A percentile compares a stretch with the other conserved stretches of the same genome.
phyloP scores from a whole-genome alignment of 92 coral and sea anemone genomes.

The Epizoanthus rinbou region DNA sequence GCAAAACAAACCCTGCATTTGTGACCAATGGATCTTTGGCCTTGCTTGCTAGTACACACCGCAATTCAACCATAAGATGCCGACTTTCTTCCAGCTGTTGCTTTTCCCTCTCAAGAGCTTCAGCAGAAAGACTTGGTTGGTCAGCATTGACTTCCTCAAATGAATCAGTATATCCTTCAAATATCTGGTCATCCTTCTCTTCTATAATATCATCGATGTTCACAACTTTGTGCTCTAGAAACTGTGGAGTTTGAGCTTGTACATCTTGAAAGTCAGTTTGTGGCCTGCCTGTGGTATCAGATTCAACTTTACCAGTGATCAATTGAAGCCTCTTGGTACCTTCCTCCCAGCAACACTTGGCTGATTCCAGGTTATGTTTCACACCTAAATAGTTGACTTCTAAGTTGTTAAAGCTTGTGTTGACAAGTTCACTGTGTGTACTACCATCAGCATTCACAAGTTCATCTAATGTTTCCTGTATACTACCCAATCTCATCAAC shows the following conservation, averaged over 20 bases:
- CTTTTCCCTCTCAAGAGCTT: constrained; percentile 72
- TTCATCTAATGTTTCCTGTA: constrained; percentile 48
- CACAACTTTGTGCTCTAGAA: neutral
- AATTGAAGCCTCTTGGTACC: constrained; percentile 54
- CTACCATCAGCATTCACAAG: constrained; percentile 38
- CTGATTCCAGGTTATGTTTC: constrained; percentile 71
- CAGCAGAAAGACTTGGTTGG: constrained; percentile 48
- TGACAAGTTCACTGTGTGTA: neutral
- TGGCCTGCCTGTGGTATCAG: neutral
- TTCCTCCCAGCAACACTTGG: constrained; percentile 82
- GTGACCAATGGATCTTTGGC: constrained; percentile 82
- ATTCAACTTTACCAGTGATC: constrained; percentile 28
- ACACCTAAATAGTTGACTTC: constrained; percentile 51
- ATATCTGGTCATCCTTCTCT: constrained; percentile 70
- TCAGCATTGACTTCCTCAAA: constrained; percentile 42
- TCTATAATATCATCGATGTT: constrained; percentile 6
- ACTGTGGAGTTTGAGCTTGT: constrained; percentile 28
- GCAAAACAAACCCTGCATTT: constrained; percentile 78
- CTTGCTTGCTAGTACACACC: constrained; percentile 79
- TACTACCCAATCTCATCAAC: constrained; percentile 57
- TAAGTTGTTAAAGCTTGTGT: constrained; percentile 35
- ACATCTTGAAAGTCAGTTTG: constrained; percentile 14
- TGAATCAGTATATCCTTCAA: constrained; percentile 88
- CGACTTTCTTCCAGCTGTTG: constrained; percentile 70
- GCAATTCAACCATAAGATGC: constrained; percentile 84